Base-by-base conservation (phyloP, 1,140 invertebrate genomes). In the Scaptomyza pallida region DNA sequence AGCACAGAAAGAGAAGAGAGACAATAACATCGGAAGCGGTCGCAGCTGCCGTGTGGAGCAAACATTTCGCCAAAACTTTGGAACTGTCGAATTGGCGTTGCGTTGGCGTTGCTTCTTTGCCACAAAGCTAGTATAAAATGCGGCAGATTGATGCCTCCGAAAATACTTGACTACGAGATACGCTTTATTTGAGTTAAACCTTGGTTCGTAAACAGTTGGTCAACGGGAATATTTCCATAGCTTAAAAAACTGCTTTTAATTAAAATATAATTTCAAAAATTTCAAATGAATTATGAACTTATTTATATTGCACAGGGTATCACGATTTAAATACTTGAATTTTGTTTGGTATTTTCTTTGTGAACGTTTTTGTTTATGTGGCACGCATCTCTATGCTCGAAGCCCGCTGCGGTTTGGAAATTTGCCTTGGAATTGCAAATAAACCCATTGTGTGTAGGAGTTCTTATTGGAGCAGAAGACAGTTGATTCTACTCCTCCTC, bases 391-490 rank as follows among this genome's bases (percentile, higher is more conserved):
- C 33, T 26, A 26, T 51, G 52, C 54, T 55, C 47, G 16, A 43
- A 40, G 61, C 41, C 59, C 52, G 35, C 30, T 63, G 71, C 62
- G 65, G 47, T 44, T 70, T 56, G 37, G 6, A 63, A 73, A 73
- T 70, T 64, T 77, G 51, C 61, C 33, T 45, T 57, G 56, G 47
- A 72, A 78, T 67, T 63, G 72, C 68, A 72, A 72, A 78, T 72
- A 68, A 55, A 45, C 40, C 45, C 47, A 63, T 48, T 72, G 72
- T 40, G 60, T 19, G 52, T 23, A 30, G 45, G 12, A 5, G 12
- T 8, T 35, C 16, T 43, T 10, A 44, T 17, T 19, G 16, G 6
- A 19, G 9, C 41, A 15, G 50, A 30, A n/a, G 9, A 21, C 47
- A 30, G 47, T 21, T 67, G 63, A 16, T 30, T 15, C 16, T 0